These are phyloP conservation scores for Theodoxus fluviatilis DNA, from an alignment of 2,888 invertebrate genomes.

Conservation along the genomic window DNA sequence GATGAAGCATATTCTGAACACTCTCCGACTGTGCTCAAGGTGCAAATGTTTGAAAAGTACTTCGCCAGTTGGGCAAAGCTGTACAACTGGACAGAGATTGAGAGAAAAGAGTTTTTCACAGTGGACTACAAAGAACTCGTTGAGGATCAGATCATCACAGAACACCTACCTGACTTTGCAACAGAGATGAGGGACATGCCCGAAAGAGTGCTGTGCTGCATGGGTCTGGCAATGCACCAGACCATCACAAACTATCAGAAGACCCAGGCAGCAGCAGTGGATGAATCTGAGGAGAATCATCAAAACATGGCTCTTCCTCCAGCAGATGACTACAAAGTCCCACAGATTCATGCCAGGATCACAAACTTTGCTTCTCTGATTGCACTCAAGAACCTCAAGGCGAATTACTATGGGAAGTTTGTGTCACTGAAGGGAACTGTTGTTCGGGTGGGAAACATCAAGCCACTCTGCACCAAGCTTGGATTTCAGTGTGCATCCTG, in stretches of 20 bases:
- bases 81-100: conserved; percentile 57
- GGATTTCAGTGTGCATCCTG: conserved; percentile 81
- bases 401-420: conserved; percentile 68
- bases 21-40: conserved; percentile 68
- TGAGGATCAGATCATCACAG: conserved; percentile 45
- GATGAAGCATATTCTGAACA: conserved; percentile 70
- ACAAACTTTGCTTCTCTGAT: conserved; percentile 74
- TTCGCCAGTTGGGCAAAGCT: conserved; percentile 66
- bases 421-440: conserved; percentile 85
- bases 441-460: conserved; percentile 79
- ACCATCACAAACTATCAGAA: conserved; percentile 41
- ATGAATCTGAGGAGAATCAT: conserved; percentile 26
- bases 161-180: conserved; percentile 73
- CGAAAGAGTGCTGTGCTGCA: conserved; percentile 73
- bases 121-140: conserved; percentile 59
- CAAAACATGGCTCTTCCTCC: too few species aligned
- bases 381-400: conserved; percentile 66
- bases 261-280: conserved; percentile 36
- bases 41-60: conserved; percentile 71
- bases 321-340: conserved; percentile 49
- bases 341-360: conserved; percentile 71
- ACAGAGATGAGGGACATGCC: conserved; percentile 76
- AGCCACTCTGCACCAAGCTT: conserved; percentile 78
- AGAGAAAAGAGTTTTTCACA: conserved; percentile 55
- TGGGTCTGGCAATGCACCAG: conserved; percentile 81